A percentile compares a stretch with the other conserved stretches of the same genome.
These are phyloP conservation scores for Tetraodon nigroviridis DNA, from an alignment of 2,113 vertebrate genomes.

Conservation along the genomic window DNA sequence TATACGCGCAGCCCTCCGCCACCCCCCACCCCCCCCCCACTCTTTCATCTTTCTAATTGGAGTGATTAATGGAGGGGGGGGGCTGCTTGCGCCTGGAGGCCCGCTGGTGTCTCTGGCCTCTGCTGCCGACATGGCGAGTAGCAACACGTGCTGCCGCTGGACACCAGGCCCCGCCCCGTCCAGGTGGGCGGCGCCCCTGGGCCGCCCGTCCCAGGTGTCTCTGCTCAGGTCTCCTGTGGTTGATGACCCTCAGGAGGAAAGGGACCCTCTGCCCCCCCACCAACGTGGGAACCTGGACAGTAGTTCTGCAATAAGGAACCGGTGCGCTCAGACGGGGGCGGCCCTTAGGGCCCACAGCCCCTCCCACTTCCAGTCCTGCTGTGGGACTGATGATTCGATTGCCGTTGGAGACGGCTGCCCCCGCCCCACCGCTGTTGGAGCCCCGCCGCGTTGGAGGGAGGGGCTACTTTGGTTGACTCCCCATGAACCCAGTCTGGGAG, in stretches of 20 bases:
- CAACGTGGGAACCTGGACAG: too few relatives aligned
- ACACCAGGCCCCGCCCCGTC: slow-evolving; percentile 49
- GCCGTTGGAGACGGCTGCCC: slow-evolving; percentile 60
- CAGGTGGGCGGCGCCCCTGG: too few relatives aligned
- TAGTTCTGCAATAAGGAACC: slow-evolving; percentile 48
- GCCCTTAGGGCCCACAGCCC: slow-evolving; percentile 4
- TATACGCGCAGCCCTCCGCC: too few relatives aligned
- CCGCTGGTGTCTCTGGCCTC: slow-evolving; percentile 61
- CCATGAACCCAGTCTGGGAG: too few relatives aligned
- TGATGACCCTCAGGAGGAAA: too few relatives aligned
- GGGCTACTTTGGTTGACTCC: too few relatives aligned
- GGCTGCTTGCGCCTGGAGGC: slow-evolving; percentile 66
- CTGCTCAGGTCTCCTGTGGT: too few relatives aligned
- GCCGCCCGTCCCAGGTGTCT: too few relatives aligned
- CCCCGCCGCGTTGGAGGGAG: too few relatives aligned
- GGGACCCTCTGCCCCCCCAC: too few relatives aligned
- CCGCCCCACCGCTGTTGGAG: too few relatives aligned
- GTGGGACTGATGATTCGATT: slow-evolving; percentile 65
- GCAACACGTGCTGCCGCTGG: slow-evolving; percentile 59
- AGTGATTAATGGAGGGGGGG: slow-evolving; percentile 73
- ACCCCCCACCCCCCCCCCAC: background rate
- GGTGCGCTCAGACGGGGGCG: slow-evolving; percentile 29
- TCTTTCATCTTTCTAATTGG: slow-evolving; percentile 68
- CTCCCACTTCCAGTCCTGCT: slow-evolving; percentile 29
- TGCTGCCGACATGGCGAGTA: slow-evolving; percentile 56